phyloP scores from a whole-genome alignment of 1,140 invertebrate species.

The Zaprionus davidi region DNA sequence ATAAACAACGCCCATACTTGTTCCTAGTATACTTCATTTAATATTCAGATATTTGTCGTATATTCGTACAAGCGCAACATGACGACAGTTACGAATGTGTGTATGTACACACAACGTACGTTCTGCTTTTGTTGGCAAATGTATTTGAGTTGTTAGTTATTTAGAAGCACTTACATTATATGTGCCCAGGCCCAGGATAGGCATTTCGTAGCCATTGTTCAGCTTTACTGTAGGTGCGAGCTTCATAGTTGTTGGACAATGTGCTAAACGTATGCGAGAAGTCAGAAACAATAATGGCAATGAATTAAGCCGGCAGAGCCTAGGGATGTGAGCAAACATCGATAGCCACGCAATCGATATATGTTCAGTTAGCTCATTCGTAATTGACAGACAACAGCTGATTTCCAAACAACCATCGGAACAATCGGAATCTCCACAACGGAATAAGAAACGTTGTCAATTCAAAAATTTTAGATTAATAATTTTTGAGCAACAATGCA shows the following conservation, averaged over 20 bases:
- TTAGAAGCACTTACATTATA: slow-evolving; percentile 85
- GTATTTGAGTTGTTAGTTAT: slow-evolving; percentile 1
- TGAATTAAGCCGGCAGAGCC: neutral
- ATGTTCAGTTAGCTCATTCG: neutral
- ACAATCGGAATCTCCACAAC: neutral
- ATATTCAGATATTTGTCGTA: neutral
- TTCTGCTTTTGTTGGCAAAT: neutral
- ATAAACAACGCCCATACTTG: neutral
- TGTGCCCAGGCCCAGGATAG: slow-evolving; percentile 88
- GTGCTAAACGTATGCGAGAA: neutral
- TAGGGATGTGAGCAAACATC: neutral
- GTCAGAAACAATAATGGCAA: neutral
- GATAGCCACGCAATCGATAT: neutral
- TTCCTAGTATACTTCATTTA: neutral
- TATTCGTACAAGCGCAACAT: neutral
- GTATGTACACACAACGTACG: neutral
- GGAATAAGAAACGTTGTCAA: neutral
- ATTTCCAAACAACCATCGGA: neutral
- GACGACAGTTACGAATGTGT: neutral
- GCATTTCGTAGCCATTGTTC: slow-evolving; percentile 86
- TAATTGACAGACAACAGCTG: neutral
- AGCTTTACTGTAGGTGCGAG: slow-evolving; percentile 84
- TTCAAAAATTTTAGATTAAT: neutral
- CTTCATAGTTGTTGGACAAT: slow-evolving; percentile 49
- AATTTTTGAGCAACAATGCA: neutral